A percentile compares a stretch with the other conserved stretches of the same genome.
Evolutionary conservation across 2,888 invertebrate genomes (phyloP).

Genomic region (Beris morrisii): DNA sequence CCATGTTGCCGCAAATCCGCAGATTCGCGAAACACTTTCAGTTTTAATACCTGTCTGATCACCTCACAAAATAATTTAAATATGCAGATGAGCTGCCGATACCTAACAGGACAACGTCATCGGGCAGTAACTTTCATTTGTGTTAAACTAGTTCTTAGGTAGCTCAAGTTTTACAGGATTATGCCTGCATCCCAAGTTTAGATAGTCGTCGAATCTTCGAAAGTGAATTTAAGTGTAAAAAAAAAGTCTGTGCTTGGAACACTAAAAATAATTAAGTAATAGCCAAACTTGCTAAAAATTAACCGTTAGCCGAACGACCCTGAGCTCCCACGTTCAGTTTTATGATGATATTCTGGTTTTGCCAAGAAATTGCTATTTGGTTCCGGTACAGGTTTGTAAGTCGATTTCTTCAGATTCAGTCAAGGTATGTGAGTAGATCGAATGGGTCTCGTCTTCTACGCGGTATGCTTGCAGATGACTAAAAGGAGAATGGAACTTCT

Average conservation of each 20-base stretch:
- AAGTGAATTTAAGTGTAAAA: slow-evolving; percentile 19
- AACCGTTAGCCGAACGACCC: slow-evolving; percentile 37
- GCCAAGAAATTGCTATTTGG: slow-evolving; percentile 37
- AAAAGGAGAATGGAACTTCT: too few species aligned
- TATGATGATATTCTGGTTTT: slow-evolving; percentile 37
- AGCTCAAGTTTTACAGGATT: slow-evolving; percentile 5
- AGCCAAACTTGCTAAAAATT: slow-evolving; percentile 32
- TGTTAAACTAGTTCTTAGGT: slow-evolving; percentile 18
- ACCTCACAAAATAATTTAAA: slow-evolving; percentile 24
- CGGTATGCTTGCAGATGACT: too few species aligned
- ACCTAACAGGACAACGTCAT: slow-evolving; percentile 28
- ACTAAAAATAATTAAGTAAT: slow-evolving; percentile 32
- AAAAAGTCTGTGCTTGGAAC: slow-evolving; percentile 8
- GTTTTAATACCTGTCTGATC: slow-evolving; percentile 29
- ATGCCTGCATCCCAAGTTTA: neutral
- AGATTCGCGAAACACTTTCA: slow-evolving; percentile 29
- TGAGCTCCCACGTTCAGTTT: slow-evolving; percentile 35
- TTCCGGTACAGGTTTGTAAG: slow-evolving; percentile 36
- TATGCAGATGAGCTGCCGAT: slow-evolving; percentile 26
- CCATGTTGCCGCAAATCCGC: too few species aligned
- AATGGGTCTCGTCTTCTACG: too few species aligned
- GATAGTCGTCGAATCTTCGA: slow-evolving; percentile 16
- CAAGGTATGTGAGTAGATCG: too few species aligned
- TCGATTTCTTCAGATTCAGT: slow-evolving; percentile 31
- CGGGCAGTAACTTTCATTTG: slow-evolving; percentile 25